phyloP scores from a whole-genome alignment of 2,797 vertebrate species.

The Galago senegalensis region DNA sequence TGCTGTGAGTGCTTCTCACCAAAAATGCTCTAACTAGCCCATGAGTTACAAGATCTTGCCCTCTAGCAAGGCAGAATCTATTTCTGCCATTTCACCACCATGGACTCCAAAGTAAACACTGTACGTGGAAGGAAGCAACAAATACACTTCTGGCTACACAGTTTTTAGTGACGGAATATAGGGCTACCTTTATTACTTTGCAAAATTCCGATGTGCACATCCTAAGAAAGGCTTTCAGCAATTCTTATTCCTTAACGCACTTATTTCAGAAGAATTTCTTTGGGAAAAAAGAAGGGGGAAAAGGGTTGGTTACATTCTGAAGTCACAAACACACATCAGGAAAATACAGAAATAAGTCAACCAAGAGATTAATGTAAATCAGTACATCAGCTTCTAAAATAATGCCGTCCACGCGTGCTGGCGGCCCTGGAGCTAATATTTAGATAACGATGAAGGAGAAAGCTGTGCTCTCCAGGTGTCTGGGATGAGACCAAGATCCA shows the following conservation, averaged over 20 bases:
- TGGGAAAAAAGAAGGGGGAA: neutral
- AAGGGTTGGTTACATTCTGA: neutral
- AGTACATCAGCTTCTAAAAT: slow-evolving; percentile 7
- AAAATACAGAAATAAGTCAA: slow-evolving; percentile 34
- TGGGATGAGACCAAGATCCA: neutral
- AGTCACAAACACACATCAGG: slow-evolving; percentile 20
- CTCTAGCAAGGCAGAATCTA: neutral
- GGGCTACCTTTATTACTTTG: neutral
- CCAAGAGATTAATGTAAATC: slow-evolving; percentile 10
- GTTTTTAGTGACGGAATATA: neutral
- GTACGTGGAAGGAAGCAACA: neutral
- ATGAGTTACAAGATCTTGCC: neutral
- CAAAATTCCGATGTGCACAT: neutral
- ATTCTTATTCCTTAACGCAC: neutral
- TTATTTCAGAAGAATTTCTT: slow-evolving; percentile 48
- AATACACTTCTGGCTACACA: neutral
- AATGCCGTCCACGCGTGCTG: neutral
- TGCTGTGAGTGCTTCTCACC: neutral
- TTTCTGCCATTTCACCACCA: neutral
- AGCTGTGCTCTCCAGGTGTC: neutral
- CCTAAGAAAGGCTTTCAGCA: neutral
- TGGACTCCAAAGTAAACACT: neutral
- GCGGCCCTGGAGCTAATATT: neutral
- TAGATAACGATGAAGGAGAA: neutral
- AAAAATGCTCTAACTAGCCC: neutral